Conservation (phyloP, 2,113 vertebrate genomes). For the Chiloscyllium plagiosum region DNA sequence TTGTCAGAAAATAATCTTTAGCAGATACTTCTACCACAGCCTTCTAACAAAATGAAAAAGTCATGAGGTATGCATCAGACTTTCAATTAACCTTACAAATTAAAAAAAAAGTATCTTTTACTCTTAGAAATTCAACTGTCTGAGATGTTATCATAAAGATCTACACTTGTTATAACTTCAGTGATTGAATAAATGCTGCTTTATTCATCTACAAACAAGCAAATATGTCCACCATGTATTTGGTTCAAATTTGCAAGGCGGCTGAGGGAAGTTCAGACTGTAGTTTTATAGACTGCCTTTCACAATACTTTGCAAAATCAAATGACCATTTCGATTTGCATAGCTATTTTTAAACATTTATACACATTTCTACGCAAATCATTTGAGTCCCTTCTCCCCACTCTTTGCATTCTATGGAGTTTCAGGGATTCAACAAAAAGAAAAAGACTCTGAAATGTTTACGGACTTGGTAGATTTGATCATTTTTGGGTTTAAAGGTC, state of each 20-base stretch:
- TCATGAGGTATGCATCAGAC: neutral
- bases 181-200: neutral
- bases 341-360: conserved; percentile 17
- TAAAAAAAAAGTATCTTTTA: neutral
- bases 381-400: neutral
- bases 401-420: neutral
- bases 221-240: neutral
- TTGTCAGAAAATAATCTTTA: neutral
- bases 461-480: neutral
- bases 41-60: conserved; percentile 27
- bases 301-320: neutral
- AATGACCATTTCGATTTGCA: neutral
- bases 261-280: neutral
- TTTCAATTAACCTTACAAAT: neutral
- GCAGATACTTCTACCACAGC: conserved; percentile 13
- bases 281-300: conserved; percentile 14
- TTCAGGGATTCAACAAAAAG: neutral
- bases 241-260: conserved; percentile 25
- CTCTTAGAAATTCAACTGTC: neutral
- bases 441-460: neutral
- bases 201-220: neutral
- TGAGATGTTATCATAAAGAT: neutral
- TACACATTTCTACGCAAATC: neutral
- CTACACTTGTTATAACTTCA: neutral
- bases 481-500: neutral